Base-by-base conservation (phyloP, 2,113 vertebrate genomes). In the Toxostoma redivivum region DNA sequence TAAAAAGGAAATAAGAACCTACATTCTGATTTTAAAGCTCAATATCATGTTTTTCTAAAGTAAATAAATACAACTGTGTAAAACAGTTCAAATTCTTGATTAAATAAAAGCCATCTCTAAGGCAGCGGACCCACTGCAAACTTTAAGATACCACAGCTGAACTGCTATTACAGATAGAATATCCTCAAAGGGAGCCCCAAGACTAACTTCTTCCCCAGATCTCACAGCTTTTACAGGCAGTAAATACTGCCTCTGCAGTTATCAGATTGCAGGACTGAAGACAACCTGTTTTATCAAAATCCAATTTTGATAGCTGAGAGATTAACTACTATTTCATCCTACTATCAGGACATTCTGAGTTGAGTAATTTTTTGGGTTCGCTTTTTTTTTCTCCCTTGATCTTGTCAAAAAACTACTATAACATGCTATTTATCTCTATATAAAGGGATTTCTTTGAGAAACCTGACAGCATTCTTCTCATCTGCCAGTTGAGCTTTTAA, bases 401-500 rank as follows among this genome's bases (percentile, higher is more conserved):
- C 24, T 60, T 92, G 62, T 88, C 62, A 80, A 80, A 84, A 90
- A 82, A 33, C 10, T 50, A 30, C 81, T 61, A 12, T 42, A 88
- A 83, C 66, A 76, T 51, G 42, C 53, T 66, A 37, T 48, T 94
- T 91, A 44, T 86, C 72, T 81, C 21, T 57, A 81, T 51, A 67
- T n/a, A 81, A 92, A 92, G 27, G 27, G 62, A 93, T 81, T 95
- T 89, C 74, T 74, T 0, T 58, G 48, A 91, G 88, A 96, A 98
- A 97, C 96, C 92, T 94, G 94, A 97, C 95, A 95, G 56, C 60
- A 83, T 86, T 96, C 95, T 95, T 95, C 94, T 73, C 53, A 94
- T 85, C 97, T 97, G 97, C 95, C 97, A 97, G 96, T 95, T 97
- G 94, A 96, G 94, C 96, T 98, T 98, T 92, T 98, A 97, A 98